Percentiles rank a stretch among this genome's conserved stretches.
Conservation (phyloP, 2,113 vertebrate species). For the Rafetus swinhoei region DNA sequence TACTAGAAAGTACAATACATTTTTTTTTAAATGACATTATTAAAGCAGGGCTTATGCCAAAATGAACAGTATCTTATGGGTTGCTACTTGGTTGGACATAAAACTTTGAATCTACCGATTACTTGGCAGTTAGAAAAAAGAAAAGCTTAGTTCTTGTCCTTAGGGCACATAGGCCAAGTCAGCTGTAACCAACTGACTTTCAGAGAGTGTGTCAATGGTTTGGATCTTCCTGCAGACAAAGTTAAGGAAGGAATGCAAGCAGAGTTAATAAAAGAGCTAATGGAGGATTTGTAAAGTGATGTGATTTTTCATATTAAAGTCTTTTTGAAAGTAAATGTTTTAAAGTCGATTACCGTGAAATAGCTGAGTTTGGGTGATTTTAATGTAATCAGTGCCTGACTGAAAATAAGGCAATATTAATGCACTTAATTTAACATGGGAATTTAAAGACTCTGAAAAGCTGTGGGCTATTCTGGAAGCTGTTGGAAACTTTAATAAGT, state of each 20-base stretch:
- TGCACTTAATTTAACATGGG: neutral
- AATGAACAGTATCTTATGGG: neutral
- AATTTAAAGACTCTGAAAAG: constrained; percentile 25
- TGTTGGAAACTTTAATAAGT: neutral
- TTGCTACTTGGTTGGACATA: neutral
- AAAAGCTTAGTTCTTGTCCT: neutral
- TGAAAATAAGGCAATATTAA: constrained; percentile 27
- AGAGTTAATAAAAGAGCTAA: neutral
- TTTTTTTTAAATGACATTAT: neutral
- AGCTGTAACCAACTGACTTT: neutral
- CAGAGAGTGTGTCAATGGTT: neutral
- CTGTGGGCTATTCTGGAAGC: constrained; percentile 8
- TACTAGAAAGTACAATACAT: neutral
- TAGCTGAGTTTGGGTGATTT: neutral
- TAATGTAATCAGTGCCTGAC: neutral
- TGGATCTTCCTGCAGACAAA: neutral
- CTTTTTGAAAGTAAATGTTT: neutral
- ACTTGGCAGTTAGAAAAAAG: neutral
- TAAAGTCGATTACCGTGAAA: neutral
- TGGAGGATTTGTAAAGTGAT: neutral
- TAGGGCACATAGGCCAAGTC: neutral
- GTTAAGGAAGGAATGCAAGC: neutral
- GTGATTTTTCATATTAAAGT: neutral
- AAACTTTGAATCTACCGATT: neutral
- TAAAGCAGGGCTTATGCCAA: neutral